Base-by-base conservation (phyloP, 2,888 invertebrate genomes). In the Chloroclystis v-ata region DNA sequence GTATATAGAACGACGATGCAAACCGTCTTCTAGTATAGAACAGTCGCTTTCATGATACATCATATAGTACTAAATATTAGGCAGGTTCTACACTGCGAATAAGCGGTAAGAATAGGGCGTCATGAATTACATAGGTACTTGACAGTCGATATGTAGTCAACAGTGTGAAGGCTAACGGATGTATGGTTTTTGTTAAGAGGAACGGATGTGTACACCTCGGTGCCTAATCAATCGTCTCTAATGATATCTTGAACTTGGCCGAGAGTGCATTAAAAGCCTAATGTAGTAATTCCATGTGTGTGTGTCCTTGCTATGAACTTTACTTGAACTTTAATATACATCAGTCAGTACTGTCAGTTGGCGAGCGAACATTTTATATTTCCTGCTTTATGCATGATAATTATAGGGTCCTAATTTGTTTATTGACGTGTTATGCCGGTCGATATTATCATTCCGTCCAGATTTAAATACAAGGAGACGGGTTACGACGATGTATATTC, bases 191-290 rank as follows among this genome's bases (percentile, higher is more conserved):
- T 77, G 73, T 75, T 67, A 62, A 64, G 61, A 72, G 57, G 65
- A 65, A 69, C 75, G 69, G 68, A 72, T 69, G 78, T 68, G 63
- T 72, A 74, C 59, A 65, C 60, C 58, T 62, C 65, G 68, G 65
- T 62, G 62, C 56, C 66, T 72, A 75, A 75, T 70, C 68, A 65
- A 57, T 60, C 60, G 47, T 70, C 72, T 69, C 56, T 59, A 57
- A 65, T 61, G 64, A 62, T 66, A 54, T 53, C 72, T 78, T 82
- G 78, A 80, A 82, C 81, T 81, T 83, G 82, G 65, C 75, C 75
- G 61, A 67, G 62, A 68, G 63, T 67, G 60, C 61, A 62, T 62
- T 6, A 61, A 54, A 56, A 48, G 43, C 44, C 51, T 60, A 59
- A 58, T 58, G 51, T 50, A 37, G 33, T 45, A 29, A 26, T 39